A percentile compares a stretch with the other conserved stretches of the same genome.
These are phyloP conservation scores for Gymnothorax reevesii DNA, from an alignment of 2,797 vertebrate species.

Conservation along the genomic window DNA sequence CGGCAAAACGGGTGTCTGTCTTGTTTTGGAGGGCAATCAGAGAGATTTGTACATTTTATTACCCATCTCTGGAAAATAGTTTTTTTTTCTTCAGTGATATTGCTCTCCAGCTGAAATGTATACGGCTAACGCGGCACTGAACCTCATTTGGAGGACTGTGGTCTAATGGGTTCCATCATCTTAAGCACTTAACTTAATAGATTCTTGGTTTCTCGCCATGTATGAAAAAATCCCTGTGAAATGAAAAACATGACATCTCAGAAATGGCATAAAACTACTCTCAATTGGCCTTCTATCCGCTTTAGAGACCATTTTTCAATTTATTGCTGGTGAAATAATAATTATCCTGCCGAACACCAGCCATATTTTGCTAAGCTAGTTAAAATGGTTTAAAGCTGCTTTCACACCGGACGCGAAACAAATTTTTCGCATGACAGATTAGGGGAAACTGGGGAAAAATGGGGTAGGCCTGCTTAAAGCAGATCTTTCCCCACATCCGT, in stretches of 20 bases:
- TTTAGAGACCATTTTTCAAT: neutral
- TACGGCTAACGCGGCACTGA: neutral
- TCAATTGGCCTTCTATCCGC: neutral
- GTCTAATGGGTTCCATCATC: constrained; percentile 6
- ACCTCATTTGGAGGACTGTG: neutral
- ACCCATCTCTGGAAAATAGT: neutral
- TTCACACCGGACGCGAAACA: too few relatives aligned
- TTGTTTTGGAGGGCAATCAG: neutral
- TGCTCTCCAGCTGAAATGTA: neutral
- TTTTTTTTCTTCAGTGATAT: neutral
- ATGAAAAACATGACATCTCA: neutral
- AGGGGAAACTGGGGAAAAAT: too few relatives aligned
- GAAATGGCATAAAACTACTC: neutral
- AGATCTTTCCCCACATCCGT: too few relatives aligned
- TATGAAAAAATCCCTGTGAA: neutral
- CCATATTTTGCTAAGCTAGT: too few relatives aligned
- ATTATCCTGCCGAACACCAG: neutral
- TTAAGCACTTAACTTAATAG: neutral
- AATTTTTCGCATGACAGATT: too few relatives aligned
- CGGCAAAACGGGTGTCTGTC: neutral
- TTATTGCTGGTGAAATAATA: neutral
- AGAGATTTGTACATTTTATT: neutral
- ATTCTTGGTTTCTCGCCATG: neutral
- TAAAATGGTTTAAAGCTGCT: too few relatives aligned
- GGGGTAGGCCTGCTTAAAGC: too few relatives aligned